Evolutionary conservation across 2,797 vertebrate species (phyloP).

Genomic region (Echeneis naucrates): DNA sequence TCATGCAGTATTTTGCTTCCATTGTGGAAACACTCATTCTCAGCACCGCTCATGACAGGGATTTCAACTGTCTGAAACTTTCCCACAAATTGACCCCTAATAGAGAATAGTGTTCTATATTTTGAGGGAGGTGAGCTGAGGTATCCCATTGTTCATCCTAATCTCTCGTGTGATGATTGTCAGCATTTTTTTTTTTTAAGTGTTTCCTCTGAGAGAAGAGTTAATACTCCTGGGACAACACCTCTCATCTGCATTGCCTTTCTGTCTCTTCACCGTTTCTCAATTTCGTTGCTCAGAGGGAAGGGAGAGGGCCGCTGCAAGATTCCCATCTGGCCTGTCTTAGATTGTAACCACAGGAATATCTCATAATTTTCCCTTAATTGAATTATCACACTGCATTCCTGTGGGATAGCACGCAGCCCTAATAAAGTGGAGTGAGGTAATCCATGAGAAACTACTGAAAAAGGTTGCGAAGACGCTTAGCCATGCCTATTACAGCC

Average conservation of each 20-base stretch:
- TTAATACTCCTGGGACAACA: constrained; percentile 29
- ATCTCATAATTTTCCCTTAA: constrained; percentile 73
- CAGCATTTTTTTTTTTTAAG: constrained; percentile 30
- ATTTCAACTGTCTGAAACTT: constrained; percentile 44
- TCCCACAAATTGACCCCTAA: constrained; percentile 25
- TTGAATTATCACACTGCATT: constrained; percentile 79
- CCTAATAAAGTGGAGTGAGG: constrained; percentile 68
- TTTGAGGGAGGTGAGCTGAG: constrained; percentile 52
- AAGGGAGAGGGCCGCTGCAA: constrained; percentile 18
- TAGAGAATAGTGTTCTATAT: constrained; percentile 36
- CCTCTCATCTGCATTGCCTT: constrained; percentile 19
- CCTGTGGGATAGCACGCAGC: constrained; percentile 62
- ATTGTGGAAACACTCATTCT: constrained; percentile 31
- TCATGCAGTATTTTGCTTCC: constrained; percentile 23
- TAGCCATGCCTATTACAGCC: constrained; percentile 79
- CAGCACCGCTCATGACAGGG: constrained; percentile 26
- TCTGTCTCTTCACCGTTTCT: constrained; percentile 16
- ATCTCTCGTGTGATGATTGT: constrained; percentile 39
- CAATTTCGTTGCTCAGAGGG: constrained; percentile 34
- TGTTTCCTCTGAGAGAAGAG: constrained; percentile 44
- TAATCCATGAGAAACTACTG: constrained; percentile 77
- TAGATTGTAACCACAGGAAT: constrained; percentile 66
- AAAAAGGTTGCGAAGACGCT: constrained; percentile 68
- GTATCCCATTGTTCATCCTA: constrained; percentile 48
- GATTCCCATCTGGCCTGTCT: constrained; percentile 58